Base-by-base conservation (phyloP, 1,140 invertebrate genomes). In the Melipona quadrifasciata region DNA sequence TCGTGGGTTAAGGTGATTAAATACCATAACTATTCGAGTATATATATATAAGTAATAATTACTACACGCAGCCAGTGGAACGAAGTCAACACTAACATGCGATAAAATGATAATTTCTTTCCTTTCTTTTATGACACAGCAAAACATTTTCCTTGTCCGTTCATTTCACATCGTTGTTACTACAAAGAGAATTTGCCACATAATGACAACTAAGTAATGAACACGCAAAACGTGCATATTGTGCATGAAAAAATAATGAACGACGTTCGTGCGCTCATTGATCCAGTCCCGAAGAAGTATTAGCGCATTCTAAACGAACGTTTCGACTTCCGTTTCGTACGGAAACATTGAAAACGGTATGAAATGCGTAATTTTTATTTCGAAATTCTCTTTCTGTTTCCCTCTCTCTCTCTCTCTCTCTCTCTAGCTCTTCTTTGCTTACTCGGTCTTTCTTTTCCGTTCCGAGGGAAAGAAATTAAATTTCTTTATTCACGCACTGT, bases 401-500 rank as follows among this genome's bases (percentile, higher is more conserved):
- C 8, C 39, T 47, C 39, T 10, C 39, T 39, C 39, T 39, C 39
- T 47, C 39, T 47, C 39, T 47, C 39, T 10, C 6, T 39, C 39
- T 47, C 6, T 47, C 39, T 47, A 6, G 0, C 39, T 47, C 6
- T 47, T 47, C 6, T 47, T 6, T 51, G 6, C 65, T 70, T 57
- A 55, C 31, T 19, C 31, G 55, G 70, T 72, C 39, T 47, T 39
- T n/a, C 39, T 77, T 51, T 77, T 31, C 31, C 77, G 14, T 34
- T 16, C 31, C 17, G 24, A 61, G 58, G 5, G 24, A 4, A 16
- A 70, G 51, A 80, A 71, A 72, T 80, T 57, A 72, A 80, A 72
- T 72, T 72, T 72, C 67, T 31, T 80, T 72, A 80, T 80, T 80
- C 78, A 58, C 78, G 78, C 78, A 80, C 78, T 58, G 55, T 72